Evolutionary conservation across 92 coral and sea anemone genomes (phyloP).

Genomic region (Phenganax stokvisi): DNA sequence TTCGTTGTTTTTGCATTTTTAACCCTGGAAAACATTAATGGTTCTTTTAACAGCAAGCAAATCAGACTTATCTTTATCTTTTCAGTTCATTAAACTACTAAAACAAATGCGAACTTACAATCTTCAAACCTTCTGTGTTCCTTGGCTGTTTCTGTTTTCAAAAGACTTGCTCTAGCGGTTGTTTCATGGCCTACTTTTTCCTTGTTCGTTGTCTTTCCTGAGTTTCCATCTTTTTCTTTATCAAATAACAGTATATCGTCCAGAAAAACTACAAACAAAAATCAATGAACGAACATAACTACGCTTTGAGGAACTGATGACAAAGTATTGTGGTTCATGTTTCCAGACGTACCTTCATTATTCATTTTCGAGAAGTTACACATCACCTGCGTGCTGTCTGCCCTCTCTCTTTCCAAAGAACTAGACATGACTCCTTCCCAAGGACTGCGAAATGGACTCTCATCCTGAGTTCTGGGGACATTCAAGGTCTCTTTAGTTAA

Average conservation of each 20-base stretch:
- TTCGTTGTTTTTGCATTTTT: not conserved
- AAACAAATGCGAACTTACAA: not conserved
- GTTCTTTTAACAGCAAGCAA: too few species aligned
- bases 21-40: conserved; percentile 11
- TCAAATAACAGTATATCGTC: not conserved
- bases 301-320: not conserved
- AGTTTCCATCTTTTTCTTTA: conserved; percentile 1
- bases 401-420: not conserved
- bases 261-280: not conserved
- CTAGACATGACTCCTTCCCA: conserved; percentile 16
- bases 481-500: not conserved
- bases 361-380: not conserved
- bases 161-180: not conserved
- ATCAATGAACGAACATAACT: not conserved
- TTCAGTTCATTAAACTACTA: too few species aligned
- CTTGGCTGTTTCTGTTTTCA: not conserved
- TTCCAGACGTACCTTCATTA: not conserved
- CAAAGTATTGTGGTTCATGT: not conserved
- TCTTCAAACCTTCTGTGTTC: not conserved
- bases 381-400: not conserved
- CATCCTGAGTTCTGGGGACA: not conserved
- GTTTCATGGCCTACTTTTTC: not conserved
- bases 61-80: too few species aligned
- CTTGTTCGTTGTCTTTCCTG: not conserved
- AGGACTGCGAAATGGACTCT: conserved; percentile 10